Percentiles rank a stretch among this genome's conserved stretches.
Conservation (phyloP, 2,888 invertebrate species). For the Melanchra persicariae region DNA sequence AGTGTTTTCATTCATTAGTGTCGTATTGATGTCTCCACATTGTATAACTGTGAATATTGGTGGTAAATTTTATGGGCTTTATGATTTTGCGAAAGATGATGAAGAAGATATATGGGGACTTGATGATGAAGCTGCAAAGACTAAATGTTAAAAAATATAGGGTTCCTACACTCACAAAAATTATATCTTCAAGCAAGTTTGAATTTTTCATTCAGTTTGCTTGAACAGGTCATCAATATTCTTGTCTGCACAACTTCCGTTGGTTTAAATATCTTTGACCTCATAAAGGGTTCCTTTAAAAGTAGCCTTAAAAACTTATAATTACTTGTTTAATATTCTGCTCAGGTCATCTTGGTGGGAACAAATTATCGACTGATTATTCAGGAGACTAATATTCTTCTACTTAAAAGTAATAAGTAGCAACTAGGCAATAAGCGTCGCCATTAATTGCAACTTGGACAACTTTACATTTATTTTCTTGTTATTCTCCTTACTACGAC, state of each 20-base stretch:
- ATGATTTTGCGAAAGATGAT: too few relatives aligned
- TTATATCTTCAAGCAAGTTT: too few relatives aligned
- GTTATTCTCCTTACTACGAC: background rate
- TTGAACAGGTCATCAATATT: conserved; percentile 34
- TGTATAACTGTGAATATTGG: too few relatives aligned
- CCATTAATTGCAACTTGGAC: conserved; percentile 4
- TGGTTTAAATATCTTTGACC: conserved; percentile 17
- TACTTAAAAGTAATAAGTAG: conserved; percentile 5
- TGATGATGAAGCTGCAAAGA: too few relatives aligned
- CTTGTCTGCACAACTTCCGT: conserved; percentile 28
- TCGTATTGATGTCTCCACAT: too few relatives aligned
- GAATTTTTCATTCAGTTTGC: background rate
- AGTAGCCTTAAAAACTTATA: conserved; percentile 21
- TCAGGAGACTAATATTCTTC: conserved; percentile 14
- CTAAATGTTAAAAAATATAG: too few relatives aligned
- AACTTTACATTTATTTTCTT: background rate
- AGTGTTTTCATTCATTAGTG: too few relatives aligned
- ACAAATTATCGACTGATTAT: conserved; percentile 4
- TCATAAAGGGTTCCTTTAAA: conserved; percentile 34
- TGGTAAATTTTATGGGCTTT: too few relatives aligned
- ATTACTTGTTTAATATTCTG: conserved; percentile 34
- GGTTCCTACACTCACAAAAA: too few relatives aligned
- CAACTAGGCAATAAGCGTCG: conserved; percentile 10
- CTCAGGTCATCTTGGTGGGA: background rate
- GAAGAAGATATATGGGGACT: too few relatives aligned